Base-by-base conservation (phyloP, 2,113 vertebrate genomes). In the Catagonus wagneri region DNA sequence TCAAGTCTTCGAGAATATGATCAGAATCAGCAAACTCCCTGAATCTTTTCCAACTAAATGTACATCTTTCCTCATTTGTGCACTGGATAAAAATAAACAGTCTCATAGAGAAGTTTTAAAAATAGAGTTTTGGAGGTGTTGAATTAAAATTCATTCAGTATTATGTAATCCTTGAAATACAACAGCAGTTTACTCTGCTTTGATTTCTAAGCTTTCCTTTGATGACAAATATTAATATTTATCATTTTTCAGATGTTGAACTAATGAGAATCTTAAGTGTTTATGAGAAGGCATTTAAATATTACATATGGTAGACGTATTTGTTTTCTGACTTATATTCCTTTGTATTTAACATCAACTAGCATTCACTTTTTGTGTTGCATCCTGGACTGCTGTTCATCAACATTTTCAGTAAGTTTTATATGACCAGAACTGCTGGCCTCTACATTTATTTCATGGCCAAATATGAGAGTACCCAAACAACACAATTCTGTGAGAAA, bases 151-250 rank as follows among this genome's bases (percentile, higher is more conserved):
- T 97, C 91, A 95, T 58, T 89, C 84, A 90, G 92, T 80, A 89
- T 97, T 98, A 98, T 6, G 61, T 97, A 98, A 98, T 98, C 96
- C 75, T 98, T 97, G 36, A 98, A 98, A 95, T 93, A 97, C 97
- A 98, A 98, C 96, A 95, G 83, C 97, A 98, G 97, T 98, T 98
- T 98, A 96, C 94, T 98, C 84, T 97, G 89, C 98, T 98, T 98
- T 99, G 98, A 98, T 98, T 98, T 98, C 74, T 96, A 98, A 97
- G 97, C 95, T 97, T 98, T 96, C 97, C 98, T 99, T 99, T 99
- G 98, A 99, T 98, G 97, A 98, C 83, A 97, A 97, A 98, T 98
- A 98, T 99, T 98, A 99, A 98, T 98, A 99, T 99, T 98, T 97
- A 99, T 98, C 98, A 97, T 75, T 97, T 97, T 98, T 98, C 98